A percentile compares a stretch with the other conserved stretches of the same genome.
phyloP scores from a whole-genome alignment of 2,113 vertebrate genomes.

The Alces alces region DNA sequence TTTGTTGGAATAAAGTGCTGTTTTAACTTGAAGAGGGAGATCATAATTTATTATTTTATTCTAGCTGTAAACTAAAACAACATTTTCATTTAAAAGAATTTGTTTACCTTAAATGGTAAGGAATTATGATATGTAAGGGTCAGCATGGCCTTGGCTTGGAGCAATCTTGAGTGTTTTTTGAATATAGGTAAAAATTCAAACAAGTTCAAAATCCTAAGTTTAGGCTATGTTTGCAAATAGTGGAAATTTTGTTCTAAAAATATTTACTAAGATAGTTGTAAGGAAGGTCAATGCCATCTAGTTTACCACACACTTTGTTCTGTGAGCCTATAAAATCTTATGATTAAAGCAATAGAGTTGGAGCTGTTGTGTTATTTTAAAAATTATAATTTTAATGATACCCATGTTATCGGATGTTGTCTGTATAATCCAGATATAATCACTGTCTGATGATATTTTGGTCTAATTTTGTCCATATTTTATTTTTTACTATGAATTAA shows the following conservation, averaged over 20 bases:
- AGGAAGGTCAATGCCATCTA: background rate
- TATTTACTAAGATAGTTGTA: background rate
- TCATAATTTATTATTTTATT: constrained; percentile 54
- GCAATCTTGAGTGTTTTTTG: background rate
- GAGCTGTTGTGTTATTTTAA: background rate
- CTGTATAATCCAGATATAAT: background rate
- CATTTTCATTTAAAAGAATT: constrained; percentile 56
- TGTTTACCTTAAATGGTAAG: constrained; percentile 35
- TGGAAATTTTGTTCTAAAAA: background rate
- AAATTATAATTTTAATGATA: background rate
- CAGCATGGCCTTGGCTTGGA: background rate
- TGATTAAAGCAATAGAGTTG: background rate
- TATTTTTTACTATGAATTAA: background rate
- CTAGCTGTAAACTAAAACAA: constrained; percentile 61
- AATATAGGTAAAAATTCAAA: background rate
- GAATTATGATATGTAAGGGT: constrained; percentile 39
- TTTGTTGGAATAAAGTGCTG: constrained; percentile 64
- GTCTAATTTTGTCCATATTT: background rate
- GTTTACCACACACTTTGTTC: background rate
- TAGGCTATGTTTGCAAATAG: background rate
- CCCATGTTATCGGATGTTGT: background rate
- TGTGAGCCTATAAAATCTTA: background rate
- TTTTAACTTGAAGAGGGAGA: constrained; percentile 45
- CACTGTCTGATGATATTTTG: background rate
- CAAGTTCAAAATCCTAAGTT: background rate